phyloP scores from a whole-genome alignment of 1,140 invertebrate species.

The Drosophila fuyamai region DNA sequence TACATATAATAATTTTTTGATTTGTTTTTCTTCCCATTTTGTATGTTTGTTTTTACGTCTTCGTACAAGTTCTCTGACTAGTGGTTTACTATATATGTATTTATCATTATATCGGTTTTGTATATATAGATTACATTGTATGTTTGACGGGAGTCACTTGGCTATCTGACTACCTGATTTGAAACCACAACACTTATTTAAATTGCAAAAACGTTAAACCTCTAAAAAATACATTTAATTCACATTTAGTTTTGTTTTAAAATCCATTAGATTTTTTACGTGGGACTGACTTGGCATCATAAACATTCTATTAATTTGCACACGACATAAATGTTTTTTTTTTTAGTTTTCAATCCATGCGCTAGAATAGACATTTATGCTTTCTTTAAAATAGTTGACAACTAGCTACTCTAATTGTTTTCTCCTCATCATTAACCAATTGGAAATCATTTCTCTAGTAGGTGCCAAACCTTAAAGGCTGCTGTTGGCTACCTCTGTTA shows the following conservation, averaged over 20 bases:
- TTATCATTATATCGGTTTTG: slow-evolving; percentile 29
- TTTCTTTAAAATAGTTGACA: slow-evolving; percentile 50
- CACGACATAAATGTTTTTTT: slow-evolving; percentile 6
- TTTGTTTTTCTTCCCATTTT: slow-evolving; percentile 23
- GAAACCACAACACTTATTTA: slow-evolving; percentile 77
- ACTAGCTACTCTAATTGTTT: slow-evolving; percentile 15
- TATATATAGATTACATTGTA: slow-evolving; percentile 40
- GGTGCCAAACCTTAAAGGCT: slow-evolving; percentile 17
- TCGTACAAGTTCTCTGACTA: slow-evolving; percentile 60
- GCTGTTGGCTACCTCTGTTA: slow-evolving; percentile 2
- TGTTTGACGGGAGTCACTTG: slow-evolving; percentile 36
- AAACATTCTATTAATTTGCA: slow-evolving; percentile 11
- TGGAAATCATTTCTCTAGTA: not conserved
- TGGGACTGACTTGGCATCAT: slow-evolving; percentile 66
- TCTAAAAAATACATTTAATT: slow-evolving; percentile 79
- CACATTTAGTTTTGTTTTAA: slow-evolving; percentile 61
- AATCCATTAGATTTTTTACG: slow-evolving; percentile 61
- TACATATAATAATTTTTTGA: slow-evolving; percentile 29
- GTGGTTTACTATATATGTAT: slow-evolving; percentile 52
- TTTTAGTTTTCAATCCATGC: slow-evolving; percentile 13
- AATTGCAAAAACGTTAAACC: slow-evolving; percentile 61
- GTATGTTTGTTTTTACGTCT: slow-evolving; percentile 22
- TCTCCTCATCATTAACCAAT: not conserved
- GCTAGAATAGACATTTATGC: slow-evolving; percentile 43
- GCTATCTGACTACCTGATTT: slow-evolving; percentile 64